Conservation (phyloP, 2,113 vertebrate species). For the Sebastes schlegelii region DNA sequence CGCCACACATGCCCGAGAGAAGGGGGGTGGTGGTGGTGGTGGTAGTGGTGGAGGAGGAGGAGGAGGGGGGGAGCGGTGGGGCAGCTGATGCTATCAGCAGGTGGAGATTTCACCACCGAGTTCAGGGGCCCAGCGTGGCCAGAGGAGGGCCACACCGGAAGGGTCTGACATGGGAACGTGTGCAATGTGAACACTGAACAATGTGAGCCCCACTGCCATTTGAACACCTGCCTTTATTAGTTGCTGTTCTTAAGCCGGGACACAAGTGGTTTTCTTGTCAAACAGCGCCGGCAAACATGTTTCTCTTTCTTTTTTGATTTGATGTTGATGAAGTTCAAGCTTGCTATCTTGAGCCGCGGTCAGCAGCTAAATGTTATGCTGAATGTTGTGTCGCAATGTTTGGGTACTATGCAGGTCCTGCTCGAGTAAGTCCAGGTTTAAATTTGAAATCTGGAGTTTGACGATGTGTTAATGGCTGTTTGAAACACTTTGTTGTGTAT, state of each 20-base stretch:
- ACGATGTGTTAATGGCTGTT: background rate
- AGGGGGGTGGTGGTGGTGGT: slow-evolving; percentile 4
- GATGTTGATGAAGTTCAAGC: background rate
- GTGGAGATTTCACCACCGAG: slow-evolving; percentile 75
- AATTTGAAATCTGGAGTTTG: background rate
- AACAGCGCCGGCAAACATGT: background rate
- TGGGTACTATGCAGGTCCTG: background rate
- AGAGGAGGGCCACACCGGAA: slow-evolving; percentile 27
- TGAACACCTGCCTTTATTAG: slow-evolving; percentile 1
- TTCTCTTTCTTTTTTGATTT: background rate
- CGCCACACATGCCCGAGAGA: slow-evolving; percentile 75
- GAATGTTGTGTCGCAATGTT: background rate
- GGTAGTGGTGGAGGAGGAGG: background rate
- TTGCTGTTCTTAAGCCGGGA: background rate
- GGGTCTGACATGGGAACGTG: slow-evolving; percentile 31
- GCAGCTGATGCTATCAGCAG: slow-evolving; percentile 81
- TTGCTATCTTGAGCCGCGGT: background rate
- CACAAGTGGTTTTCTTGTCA: slow-evolving; percentile 5
- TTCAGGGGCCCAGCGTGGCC: slow-evolving; percentile 72
- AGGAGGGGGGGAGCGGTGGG: slow-evolving; percentile 6
- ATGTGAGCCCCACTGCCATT: background rate
- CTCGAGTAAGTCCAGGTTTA: background rate
- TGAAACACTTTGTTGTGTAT: background rate
- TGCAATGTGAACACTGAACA: slow-evolving; percentile 18
- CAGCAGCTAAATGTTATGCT: background rate